Evolutionary conservation across 2,797 vertebrate species (phyloP).

Genomic region (Pseudochirops corinnae): DNA sequence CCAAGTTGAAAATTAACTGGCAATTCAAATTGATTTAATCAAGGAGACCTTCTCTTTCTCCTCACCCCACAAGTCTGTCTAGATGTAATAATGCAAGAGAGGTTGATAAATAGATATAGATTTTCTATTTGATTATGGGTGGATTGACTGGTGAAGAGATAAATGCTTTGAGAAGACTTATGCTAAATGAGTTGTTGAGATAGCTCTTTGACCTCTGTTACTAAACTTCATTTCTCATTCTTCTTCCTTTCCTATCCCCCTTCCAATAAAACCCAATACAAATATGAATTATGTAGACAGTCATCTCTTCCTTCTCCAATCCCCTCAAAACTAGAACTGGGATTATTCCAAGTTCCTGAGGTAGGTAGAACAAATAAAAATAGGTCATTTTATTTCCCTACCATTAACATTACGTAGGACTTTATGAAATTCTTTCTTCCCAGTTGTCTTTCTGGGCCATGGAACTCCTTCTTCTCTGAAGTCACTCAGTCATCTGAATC

Average conservation of each 20-base stretch:
- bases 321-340: not conserved
- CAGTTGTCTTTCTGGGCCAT: not conserved
- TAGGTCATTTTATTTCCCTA: not conserved
- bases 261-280: not conserved
- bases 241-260: not conserved
- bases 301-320: not conserved
- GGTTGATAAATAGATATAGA: not conserved
- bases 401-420: not conserved
- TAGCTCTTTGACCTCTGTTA: not conserved
- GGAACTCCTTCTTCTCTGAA: not conserved
- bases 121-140: constrained; percentile 10
- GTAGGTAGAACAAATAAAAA: not conserved
- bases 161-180: not conserved
- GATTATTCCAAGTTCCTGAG: not conserved
- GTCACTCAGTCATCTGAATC: not conserved
- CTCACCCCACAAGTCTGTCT: not conserved
- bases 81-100: not conserved
- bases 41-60: not conserved
- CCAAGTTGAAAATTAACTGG: not conserved
- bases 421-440: not conserved
- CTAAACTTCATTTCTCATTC: not conserved
- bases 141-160: not conserved
- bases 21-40: not conserved
- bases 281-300: not conserved
- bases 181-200: not conserved